Conservation (phyloP, 1,140 invertebrate genomes). For the Cryptotermes secundus region DNA sequence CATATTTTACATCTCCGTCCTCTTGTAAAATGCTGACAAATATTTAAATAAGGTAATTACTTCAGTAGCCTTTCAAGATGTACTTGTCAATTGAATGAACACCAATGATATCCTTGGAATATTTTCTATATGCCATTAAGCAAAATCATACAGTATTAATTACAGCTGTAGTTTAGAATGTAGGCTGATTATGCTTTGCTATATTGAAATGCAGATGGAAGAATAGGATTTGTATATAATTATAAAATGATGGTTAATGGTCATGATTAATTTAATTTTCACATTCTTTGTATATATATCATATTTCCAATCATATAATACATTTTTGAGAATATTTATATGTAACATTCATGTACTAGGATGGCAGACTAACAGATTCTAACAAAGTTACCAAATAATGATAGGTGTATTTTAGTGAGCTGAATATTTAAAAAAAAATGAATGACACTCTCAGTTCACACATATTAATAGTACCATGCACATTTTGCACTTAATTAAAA, state of each 20-base stretch:
- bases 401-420: not conserved
- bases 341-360: not conserved
- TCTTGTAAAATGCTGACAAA: not conserved
- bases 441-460: not conserved
- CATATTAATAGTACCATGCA: too few relatives aligned
- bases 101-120: not conserved
- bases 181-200: not conserved
- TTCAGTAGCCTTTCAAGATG: not conserved
- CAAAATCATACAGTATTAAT: slow-evolving; percentile 7
- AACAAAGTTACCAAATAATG: not conserved
- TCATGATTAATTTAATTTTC: not conserved
- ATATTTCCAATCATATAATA: not conserved
- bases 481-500: not conserved
- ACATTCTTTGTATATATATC: not conserved
- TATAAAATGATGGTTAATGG: slow-evolving; percentile 14
- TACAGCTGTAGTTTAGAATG: not conserved
- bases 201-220: not conserved
- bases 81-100: not conserved
- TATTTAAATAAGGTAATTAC: not conserved
- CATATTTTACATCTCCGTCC: slow-evolving; percentile 12
- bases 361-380: not conserved
- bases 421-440: not conserved
- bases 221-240: not conserved
- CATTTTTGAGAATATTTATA: slow-evolving; percentile 12
- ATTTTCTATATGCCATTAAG: not conserved